Base-by-base conservation (phyloP, 2,888 invertebrate species). In the Sepiola atlantica region DNA sequence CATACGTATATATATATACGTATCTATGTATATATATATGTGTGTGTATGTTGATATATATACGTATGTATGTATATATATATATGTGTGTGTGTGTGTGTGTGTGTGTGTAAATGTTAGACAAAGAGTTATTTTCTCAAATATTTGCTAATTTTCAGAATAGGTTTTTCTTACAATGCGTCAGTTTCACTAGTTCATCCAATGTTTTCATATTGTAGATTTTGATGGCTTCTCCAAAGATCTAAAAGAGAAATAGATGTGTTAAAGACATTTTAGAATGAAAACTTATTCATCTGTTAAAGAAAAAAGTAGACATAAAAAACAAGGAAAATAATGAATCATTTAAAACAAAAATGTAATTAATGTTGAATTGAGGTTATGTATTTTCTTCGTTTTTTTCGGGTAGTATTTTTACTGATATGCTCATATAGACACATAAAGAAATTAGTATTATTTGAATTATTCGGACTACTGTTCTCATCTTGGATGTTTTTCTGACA, bases 41-140 rank as follows among this genome's bases (percentile, higher is more conserved):
- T 2, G 21, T 24, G 55, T 57, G 20, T 94, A 55, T 94, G 55
- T 94, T 18, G 61, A 57, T 94, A 55, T 94, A 94, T 94, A 94
- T 94, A 94, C 54, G 55, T 94, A 94, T 94, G 55, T 94, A 94
- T 94, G 14, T 90, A 90, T 14, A 90, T 90, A 90, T 90, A 90
- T 90, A 24, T 12, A 91, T 16, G n/a, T n/a, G n/a, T n/a, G n/a
- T n/a, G n/a, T n/a, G n/a, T n/a, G n/a, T n/a, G n/a, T n/a, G n/a
- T n/a, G n/a, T n/a, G n/a, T n/a, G n/a, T n/a, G n/a, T 32, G 32
- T 45, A 35, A 61, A 94, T 21, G 57, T 35, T 32, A 94, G 32
- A n/a, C n/a, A 55, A 35, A 57, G 28, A 57, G 32, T 77, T 77
- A 77, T 77, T 77, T 77, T n/a, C 77, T 77, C 77, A 77, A 77